phyloP scores from a whole-genome alignment of 2,113 vertebrate species.

The Scalopus aquaticus region DNA sequence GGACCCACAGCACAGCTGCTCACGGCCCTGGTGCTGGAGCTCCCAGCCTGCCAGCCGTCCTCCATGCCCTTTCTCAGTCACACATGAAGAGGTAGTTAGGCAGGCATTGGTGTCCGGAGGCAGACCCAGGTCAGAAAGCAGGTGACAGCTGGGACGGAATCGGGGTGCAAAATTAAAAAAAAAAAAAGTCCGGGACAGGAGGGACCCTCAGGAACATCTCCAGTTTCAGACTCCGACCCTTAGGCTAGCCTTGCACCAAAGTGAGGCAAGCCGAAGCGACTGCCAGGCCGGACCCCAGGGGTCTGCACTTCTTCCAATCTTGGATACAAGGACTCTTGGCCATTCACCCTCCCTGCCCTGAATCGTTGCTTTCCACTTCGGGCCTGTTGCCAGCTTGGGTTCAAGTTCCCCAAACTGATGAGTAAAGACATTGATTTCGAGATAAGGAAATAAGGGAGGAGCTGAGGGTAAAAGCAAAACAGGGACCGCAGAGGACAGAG shows the following conservation, averaged over 20 bases:
- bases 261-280: neutral
- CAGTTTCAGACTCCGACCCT: neutral
- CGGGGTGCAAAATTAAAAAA: neutral
- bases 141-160: neutral
- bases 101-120: neutral
- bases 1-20: neutral
- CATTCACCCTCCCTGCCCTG: neutral
- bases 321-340: neutral
- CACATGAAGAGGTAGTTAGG: neutral
- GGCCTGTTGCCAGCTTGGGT: slow-evolving; percentile 27
- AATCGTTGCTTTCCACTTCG: slow-evolving; percentile 29
- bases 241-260: neutral
- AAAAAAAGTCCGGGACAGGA: neutral
- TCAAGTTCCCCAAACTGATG: slow-evolving; percentile 54
- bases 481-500: neutral
- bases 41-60: neutral
- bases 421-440: slow-evolving; percentile 53
- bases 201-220: neutral
- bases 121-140: neutral
- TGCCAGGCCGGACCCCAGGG: neutral
- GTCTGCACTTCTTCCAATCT: neutral
- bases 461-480: neutral
- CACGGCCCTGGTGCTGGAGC: neutral
- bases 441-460: slow-evolving; percentile 61
- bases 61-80: neutral